A percentile compares a stretch with the other conserved stretches of the same genome.
These are phyloP conservation scores for Scolopax mira DNA, from an alignment of 2,113 vertebrate genomes.

Conservation along the genomic window DNA sequence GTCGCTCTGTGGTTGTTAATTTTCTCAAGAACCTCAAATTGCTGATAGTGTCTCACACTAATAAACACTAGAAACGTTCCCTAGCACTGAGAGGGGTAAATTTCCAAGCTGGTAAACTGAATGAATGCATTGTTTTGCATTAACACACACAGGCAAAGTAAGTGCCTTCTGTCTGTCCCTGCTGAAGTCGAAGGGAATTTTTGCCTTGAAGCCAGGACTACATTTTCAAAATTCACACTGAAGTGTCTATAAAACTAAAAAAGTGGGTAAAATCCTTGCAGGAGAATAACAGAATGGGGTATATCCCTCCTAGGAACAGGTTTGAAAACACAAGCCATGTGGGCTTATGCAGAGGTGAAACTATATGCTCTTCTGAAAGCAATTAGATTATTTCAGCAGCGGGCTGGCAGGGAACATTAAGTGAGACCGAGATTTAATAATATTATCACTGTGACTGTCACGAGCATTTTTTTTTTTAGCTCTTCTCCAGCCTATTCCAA, in stretches of 20 bases:
- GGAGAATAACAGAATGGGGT: not conserved
- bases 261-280: not conserved
- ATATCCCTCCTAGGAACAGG: not conserved
- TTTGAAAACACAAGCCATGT: not conserved
- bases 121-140: not conserved
- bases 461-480: not conserved
- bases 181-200: not conserved
- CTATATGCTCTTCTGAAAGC: not conserved
- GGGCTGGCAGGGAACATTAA: not conserved
- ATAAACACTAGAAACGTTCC: not conserved
- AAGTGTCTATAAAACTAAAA: not conserved
- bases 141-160: not conserved
- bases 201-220: not conserved
- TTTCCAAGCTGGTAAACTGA: not conserved
- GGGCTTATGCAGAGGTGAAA: not conserved
- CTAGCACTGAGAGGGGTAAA: not conserved
- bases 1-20: not conserved
- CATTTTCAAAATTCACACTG: not conserved
- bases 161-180: not conserved
- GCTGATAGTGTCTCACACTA: not conserved
- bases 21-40: not conserved
- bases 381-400: not conserved
- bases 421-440: not conserved
- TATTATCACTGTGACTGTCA: too few species aligned
- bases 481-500: not conserved